Conservation (phyloP, 2,797 vertebrate genomes). For the Falco peregrinus region DNA sequence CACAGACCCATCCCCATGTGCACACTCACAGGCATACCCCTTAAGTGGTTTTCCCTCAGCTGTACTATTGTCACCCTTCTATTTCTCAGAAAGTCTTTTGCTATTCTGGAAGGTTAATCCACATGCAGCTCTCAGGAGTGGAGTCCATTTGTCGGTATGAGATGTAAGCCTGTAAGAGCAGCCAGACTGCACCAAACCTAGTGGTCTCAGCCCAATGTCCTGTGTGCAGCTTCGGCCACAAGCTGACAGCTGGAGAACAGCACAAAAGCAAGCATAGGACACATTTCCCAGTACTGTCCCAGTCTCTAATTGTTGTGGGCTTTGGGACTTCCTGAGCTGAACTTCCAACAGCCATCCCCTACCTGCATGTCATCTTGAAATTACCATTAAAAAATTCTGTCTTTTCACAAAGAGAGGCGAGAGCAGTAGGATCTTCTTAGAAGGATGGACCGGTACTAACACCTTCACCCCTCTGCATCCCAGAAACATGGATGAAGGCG, state of each 20-base stretch:
- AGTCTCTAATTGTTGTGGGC: background rate
- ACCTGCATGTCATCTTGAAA: background rate
- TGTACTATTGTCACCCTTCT: background rate
- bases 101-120: background rate
- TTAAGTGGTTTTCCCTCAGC: background rate
- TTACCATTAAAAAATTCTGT: background rate
- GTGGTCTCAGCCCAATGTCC: background rate
- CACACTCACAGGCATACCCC: background rate
- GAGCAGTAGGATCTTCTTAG: background rate
- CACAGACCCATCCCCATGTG: background rate
- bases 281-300: background rate
- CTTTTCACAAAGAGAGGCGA: background rate
- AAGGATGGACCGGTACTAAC: background rate
- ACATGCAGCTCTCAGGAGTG: fast-evolving
- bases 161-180: background rate
- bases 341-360: background rate
- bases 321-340: background rate
- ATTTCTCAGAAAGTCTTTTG: background rate
- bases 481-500: background rate
- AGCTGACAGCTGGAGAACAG: background rate
- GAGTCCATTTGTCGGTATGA: background rate
- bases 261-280: background rate
- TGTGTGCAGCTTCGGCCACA: background rate
- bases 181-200: fast-evolving
- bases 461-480: background rate